Base-by-base conservation (phyloP, 1,140 invertebrate genomes). In the Telenomus remus region DNA sequence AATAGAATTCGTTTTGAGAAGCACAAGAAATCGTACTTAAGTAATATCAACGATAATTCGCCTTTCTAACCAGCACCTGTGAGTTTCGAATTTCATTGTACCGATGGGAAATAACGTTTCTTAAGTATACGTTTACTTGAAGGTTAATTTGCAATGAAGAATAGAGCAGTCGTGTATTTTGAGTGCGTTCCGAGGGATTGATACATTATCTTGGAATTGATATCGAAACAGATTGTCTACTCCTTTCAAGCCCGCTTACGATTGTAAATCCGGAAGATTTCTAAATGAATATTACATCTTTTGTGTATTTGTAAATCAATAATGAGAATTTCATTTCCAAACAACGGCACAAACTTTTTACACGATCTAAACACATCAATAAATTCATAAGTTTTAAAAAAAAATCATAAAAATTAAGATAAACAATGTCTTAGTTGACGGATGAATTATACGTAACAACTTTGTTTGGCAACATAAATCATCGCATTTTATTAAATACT, bases 71-170 rank as follows among this genome's bases (percentile, higher is more conserved):
- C 46, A 33, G 39, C 51, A 60, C 56, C 37, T 39, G 70, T 34
- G 49, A 44, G 73, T 39, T 59, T 82, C 68, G 59, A 51, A 56
- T 80, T 81, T 80, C 65, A 71, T 60, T 54, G 46, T 56, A 70
- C 13, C 50, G 33, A 72, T 59, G 57, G 43, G 48, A 76, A 77
- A 55, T 60, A 57, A 61, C 16, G 51, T 78, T 81, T 76, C 19
- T 27, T 27, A 27, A 77, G 50, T 47, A 14, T 51, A 46, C 10
- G 55, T 51, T 60, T 66, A 61, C 9, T 10, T 6, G 37, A 57
- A 57, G 35, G 63, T 39, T 47, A 42, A 65, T 73, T 66, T 59
- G 70, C 35, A 59, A 60, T 63, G 51, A 13, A 39, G 0, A 34
- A 42, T 14, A 14, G 35, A 19, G 15, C 42, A 59, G 19, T 27